Percentiles rank a stretch among this genome's conserved stretches.
Evolutionary conservation across 2,888 invertebrate genomes (phyloP).

Genomic region (Euphydryas editha): DNA sequence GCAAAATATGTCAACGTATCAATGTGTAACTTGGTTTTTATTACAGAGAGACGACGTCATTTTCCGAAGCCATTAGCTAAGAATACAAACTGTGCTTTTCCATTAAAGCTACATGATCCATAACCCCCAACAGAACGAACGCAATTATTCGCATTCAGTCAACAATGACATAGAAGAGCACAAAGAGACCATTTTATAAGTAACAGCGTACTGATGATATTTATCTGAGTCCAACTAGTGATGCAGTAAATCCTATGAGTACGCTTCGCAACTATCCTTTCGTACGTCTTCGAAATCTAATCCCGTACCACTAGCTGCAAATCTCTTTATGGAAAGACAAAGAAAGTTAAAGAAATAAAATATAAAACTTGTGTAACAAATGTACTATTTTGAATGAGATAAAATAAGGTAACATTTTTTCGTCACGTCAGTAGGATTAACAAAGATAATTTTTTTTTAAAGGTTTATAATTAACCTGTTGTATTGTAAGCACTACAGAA

Average conservation of each 20-base stretch:
- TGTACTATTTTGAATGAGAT: neutral
- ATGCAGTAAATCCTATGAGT: constrained; percentile 75
- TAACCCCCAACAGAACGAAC: constrained; percentile 65
- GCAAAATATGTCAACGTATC: constrained; percentile 39
- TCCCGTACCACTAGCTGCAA: constrained; percentile 56
- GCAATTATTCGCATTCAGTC: constrained; percentile 74
- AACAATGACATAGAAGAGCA: constrained; percentile 67
- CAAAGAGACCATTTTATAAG: constrained; percentile 77
- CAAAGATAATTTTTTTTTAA: constrained; percentile 8
- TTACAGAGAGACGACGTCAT: constrained; percentile 58
- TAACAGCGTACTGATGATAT: constrained; percentile 71
- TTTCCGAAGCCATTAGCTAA: constrained; percentile 68
- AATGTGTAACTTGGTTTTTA: constrained; percentile 52
- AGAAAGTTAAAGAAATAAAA: neutral
- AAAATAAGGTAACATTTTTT: constrained; percentile 4
- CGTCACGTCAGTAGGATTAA: constrained; percentile 15
- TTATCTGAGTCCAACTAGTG: constrained; percentile 76
- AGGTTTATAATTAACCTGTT: constrained; percentile 15
- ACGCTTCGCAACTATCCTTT: constrained; percentile 68
- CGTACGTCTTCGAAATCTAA: constrained; percentile 55
- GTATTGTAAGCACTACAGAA: constrained; percentile 7
- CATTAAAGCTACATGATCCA: constrained; percentile 69
- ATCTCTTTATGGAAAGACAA: constrained; percentile 39
- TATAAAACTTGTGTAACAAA: neutral
- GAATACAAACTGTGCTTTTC: constrained; percentile 71